Evolutionary conservation across 2,797 vertebrate species (phyloP).

Genomic region (Rallus crepitans): DNA sequence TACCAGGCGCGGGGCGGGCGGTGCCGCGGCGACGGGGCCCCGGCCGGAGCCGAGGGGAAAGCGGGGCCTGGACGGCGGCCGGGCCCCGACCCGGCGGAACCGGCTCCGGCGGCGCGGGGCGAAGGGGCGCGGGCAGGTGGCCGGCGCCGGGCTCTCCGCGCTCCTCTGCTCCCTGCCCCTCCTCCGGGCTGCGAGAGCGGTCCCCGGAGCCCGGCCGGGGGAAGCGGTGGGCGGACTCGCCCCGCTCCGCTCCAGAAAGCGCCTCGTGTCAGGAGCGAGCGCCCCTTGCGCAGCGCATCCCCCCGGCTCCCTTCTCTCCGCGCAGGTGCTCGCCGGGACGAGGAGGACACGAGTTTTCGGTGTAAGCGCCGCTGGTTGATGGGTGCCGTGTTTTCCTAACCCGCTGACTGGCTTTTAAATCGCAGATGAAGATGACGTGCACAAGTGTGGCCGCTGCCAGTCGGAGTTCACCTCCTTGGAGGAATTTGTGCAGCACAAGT

Average conservation of each 20-base stretch:
- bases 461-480: conserved; percentile 92
- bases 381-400: rapidly evolving
- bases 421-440: conserved; percentile 89
- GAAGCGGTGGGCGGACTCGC: background rate
- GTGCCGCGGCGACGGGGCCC: background rate
- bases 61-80: background rate
- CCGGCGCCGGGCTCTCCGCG: background rate
- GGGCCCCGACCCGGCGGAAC: background rate
- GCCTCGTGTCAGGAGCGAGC: background rate
- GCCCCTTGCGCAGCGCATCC: background rate
- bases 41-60: background rate
- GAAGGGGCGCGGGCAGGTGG: background rate
- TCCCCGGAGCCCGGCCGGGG: no score
- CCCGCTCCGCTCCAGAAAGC: background rate
- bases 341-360: rapidly evolving
- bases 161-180: background rate
- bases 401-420: background rate
- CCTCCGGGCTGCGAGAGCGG: background rate
- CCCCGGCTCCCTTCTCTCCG: background rate
- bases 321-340: background rate
- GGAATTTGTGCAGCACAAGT: conserved; percentile 95
- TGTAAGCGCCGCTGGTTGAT: rapidly evolving
- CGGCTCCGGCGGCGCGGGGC: background rate
- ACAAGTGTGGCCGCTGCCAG: conserved; percentile 95
- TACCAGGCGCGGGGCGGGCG: conserved; percentile 58